Evolutionary conservation across 2,888 invertebrate genomes (phyloP).

Genomic region (Tipula unca): DNA sequence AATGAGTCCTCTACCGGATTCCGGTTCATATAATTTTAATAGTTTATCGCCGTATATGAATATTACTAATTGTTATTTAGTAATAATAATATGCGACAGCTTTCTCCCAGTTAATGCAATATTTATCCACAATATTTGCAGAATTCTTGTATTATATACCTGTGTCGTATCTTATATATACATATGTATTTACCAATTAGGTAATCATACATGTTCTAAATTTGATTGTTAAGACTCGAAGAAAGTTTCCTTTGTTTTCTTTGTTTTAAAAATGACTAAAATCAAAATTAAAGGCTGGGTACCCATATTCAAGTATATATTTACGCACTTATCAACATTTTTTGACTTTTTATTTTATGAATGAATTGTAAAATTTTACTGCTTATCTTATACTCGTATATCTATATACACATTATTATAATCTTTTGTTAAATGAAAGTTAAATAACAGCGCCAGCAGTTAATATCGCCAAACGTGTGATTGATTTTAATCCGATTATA

Average conservation of each 20-base stretch:
- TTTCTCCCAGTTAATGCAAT: not conserved
- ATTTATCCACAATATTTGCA: not conserved
- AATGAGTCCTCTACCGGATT: not conserved
- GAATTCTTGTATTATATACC: not conserved
- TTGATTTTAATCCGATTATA: not conserved
- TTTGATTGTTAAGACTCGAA: not conserved
- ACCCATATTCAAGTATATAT: not conserved
- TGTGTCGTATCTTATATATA: too few relatives aligned
- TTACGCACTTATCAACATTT: not conserved
- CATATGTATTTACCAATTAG: not conserved
- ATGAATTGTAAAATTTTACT: not conserved
- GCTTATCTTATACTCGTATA: not conserved
- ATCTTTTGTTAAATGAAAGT: not conserved
- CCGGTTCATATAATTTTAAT: not conserved
- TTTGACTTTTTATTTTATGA: not conserved
- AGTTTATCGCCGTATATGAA: not conserved
- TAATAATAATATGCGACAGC: not conserved
- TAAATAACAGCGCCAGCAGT: not conserved
- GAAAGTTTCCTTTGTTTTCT: not conserved
- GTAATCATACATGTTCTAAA: not conserved
- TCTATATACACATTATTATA: not conserved
- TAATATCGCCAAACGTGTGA: too few relatives aligned
- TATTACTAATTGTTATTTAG: not conserved
- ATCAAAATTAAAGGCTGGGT: not conserved
- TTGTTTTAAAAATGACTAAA: not conserved